Conservation (phyloP, 2,888 invertebrate species). For the Piscicola geometra region DNA sequence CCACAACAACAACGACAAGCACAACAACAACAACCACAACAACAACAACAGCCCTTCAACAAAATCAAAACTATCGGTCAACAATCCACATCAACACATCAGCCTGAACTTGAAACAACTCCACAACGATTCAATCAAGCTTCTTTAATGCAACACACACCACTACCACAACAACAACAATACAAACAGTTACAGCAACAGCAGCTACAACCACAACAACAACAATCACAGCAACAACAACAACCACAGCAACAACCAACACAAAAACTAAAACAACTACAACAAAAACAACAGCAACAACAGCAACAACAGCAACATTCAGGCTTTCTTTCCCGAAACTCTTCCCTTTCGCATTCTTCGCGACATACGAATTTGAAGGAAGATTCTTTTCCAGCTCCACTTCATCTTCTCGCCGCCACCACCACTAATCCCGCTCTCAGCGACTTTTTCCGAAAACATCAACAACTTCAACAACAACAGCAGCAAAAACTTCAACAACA, state of each 20-base stretch:
- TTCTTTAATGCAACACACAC: neutral
- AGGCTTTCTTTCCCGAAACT: neutral
- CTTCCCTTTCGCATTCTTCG: neutral
- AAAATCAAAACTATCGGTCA: too few species aligned
- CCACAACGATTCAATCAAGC: neutral
- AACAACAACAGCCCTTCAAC: constrained; percentile 14
- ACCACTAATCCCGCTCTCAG: constrained; percentile 3
- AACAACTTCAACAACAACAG: neutral
- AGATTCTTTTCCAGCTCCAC: too few species aligned
- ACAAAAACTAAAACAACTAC: neutral
- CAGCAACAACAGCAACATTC: neutral
- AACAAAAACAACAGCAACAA: neutral
- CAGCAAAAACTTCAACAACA: neutral
- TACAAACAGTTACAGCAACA: neutral
- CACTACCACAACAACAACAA: neutral
- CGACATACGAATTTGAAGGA: neutral
- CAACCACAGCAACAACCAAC: too few species aligned
- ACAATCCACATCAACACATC: neutral
- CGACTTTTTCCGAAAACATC: neutral
- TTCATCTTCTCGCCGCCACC: neutral
- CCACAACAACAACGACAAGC: neutral
- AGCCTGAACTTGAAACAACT: neutral
- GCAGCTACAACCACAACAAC: constrained; percentile 1
- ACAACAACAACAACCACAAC: neutral
- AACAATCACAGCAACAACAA: neutral